Conservation (phyloP, 2,113 vertebrate genomes). For the Nycticryphes semicollaris region DNA sequence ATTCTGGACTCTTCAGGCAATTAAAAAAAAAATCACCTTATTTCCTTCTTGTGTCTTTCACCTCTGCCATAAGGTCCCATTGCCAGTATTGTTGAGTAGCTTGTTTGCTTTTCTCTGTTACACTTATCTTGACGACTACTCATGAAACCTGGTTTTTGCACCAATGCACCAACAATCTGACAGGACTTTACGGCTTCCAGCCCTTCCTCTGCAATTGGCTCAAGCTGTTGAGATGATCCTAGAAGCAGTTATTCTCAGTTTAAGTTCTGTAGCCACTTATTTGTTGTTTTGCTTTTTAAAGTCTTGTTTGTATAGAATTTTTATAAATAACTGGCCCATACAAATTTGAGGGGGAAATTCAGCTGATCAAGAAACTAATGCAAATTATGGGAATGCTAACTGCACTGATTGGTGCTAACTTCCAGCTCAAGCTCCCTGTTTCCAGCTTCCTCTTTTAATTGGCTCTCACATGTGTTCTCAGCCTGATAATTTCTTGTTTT, state of each 20-base stretch:
- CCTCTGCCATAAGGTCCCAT: neutral
- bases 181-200: neutral
- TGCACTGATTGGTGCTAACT: neutral
- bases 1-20: neutral
- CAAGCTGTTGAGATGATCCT: neutral
- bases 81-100: neutral
- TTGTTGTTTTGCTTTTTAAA: neutral
- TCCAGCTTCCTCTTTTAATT: neutral
- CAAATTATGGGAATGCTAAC: neutral
- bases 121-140: neutral
- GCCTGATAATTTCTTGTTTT: neutral
- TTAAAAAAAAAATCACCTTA: fast-evolving
- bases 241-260: neutral
- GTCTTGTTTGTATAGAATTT: neutral
- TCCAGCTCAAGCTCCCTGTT: neutral
- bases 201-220: neutral
- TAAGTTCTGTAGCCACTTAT: neutral
- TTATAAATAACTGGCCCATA: neutral
- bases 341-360: neutral
- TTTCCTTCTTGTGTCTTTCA: neutral
- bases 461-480: neutral
- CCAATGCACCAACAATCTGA: neutral
- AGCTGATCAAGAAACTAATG: neutral
- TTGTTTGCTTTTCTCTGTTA: neutral
- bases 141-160: neutral